A percentile compares a stretch with the other conserved stretches of the same genome.
phyloP scores from a whole-genome alignment of 2,113 vertebrate species.

The Rhombomys opimus region DNA sequence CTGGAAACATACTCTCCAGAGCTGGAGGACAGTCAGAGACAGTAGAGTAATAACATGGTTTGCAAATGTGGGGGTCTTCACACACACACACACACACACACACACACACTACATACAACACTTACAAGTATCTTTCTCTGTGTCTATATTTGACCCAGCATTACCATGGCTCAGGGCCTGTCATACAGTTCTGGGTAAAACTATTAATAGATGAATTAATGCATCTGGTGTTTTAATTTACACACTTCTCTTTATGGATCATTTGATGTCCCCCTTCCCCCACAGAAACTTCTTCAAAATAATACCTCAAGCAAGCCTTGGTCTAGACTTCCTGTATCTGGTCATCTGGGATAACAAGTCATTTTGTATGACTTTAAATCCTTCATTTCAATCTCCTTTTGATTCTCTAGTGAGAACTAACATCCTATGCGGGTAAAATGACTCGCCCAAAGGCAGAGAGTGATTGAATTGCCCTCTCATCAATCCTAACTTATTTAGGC shows the following conservation, averaged over 20 bases:
- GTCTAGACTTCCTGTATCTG: conserved; percentile 43
- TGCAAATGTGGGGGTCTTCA: rapidly evolving
- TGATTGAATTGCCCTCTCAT: conserved; percentile 60
- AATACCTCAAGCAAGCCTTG: conserved; percentile 29
- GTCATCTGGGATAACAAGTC: conserved; percentile 63
- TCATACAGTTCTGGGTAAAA: neutral
- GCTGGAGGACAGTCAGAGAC: neutral
- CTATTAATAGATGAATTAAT: neutral
- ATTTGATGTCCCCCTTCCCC: neutral
- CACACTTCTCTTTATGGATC: neutral
- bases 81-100: neutral
- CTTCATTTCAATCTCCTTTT: conserved; percentile 66
- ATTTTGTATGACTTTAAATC: conserved; percentile 61
- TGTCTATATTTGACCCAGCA: neutral
- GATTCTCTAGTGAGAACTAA: conserved; percentile 64
- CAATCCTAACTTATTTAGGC: conserved; percentile 73
- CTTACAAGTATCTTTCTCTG: neutral
- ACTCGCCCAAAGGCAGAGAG: conserved; percentile 66
- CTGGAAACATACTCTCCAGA: neutral
- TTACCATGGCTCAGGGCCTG: neutral
- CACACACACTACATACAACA: neutral
- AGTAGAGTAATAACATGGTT: rapidly evolving
- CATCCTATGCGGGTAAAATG: conserved; percentile 48
- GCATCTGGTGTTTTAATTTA: neutral
- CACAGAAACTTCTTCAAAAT: conserved; percentile 55